Conservation (phyloP, 2,113 vertebrate species). For the Indri indri region DNA sequence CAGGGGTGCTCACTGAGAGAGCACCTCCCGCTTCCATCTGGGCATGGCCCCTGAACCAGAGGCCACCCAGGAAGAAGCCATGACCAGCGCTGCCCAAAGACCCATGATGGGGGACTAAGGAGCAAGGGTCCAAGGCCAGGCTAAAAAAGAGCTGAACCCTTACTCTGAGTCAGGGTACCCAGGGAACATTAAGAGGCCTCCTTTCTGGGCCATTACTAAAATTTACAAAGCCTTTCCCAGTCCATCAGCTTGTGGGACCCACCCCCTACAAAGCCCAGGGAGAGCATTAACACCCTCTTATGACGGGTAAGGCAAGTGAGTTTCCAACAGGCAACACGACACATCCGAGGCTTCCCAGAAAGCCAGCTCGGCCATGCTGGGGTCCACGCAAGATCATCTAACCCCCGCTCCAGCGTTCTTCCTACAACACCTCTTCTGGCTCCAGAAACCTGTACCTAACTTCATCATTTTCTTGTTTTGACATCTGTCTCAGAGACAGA, state of each 20-base stretch:
- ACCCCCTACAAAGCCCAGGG: not conserved
- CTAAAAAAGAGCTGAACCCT: not conserved
- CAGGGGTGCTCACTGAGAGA: not conserved
- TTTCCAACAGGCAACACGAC: not conserved
- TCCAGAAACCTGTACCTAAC: not conserved
- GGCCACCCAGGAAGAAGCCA: not conserved
- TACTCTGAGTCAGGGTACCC: not conserved
- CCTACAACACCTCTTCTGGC: not conserved
- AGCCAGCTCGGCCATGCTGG: not conserved
- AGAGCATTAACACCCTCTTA: not conserved
- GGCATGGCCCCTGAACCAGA: not conserved
- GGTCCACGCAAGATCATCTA: not conserved
- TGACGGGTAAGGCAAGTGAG: not conserved
- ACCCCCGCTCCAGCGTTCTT: rapidly evolving
- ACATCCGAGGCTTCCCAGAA: not conserved
- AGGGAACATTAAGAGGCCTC: not conserved
- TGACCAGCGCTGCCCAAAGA: not conserved
- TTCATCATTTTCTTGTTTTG: not conserved
- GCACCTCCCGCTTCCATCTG: not conserved
- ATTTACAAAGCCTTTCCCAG: not conserved
- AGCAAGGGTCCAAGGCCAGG: not conserved
- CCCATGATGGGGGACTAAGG: not conserved
- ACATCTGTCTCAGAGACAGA: not conserved
- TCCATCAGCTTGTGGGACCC: not conserved
- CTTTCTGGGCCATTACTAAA: not conserved